These are phyloP conservation scores for Grapholita molesta DNA, from an alignment of 1,140 invertebrate genomes.

Conservation along the genomic window DNA sequence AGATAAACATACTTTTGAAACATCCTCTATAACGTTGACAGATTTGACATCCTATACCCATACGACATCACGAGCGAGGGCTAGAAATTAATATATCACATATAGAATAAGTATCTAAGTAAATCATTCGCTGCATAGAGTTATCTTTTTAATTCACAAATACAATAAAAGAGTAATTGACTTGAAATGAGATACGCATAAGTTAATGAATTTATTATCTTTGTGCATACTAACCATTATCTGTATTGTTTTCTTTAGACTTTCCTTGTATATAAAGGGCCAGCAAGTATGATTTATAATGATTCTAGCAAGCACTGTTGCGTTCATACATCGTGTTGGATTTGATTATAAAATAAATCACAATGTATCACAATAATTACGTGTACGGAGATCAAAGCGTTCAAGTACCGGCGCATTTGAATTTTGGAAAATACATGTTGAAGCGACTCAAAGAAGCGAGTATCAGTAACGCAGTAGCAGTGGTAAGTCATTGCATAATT, in stretches of 20 bases:
- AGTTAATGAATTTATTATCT: not conserved
- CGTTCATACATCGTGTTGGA: not conserved
- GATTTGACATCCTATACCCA: too few species aligned
- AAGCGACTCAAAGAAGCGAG: slow-evolving; percentile 27
- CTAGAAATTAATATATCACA: too few species aligned
- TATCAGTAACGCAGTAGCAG: slow-evolving; percentile 34
- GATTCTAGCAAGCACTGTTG: not conserved
- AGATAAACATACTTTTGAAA: too few species aligned
- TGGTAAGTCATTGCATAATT: slow-evolving; percentile 49
- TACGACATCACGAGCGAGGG: too few species aligned
- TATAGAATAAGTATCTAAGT: too few species aligned
- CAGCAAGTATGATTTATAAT: not conserved
- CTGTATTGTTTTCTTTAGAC: not conserved
- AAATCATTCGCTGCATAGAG: too few species aligned
- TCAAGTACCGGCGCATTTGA: slow-evolving; percentile 48
- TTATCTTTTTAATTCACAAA: not conserved
- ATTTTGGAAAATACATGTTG: slow-evolving; percentile 56
- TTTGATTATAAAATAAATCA: not conserved
- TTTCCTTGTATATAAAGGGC: not conserved
- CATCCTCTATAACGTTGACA: too few species aligned
- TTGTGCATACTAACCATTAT: not conserved
- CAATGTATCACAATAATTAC: slow-evolving; percentile 20
- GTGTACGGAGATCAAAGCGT: slow-evolving; percentile 45
- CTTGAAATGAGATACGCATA: slow-evolving; percentile 25
- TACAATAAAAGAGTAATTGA: slow-evolving; percentile 17